phyloP scores from a whole-genome alignment of 2,113 vertebrate genomes.

The Euleptes europaea region DNA sequence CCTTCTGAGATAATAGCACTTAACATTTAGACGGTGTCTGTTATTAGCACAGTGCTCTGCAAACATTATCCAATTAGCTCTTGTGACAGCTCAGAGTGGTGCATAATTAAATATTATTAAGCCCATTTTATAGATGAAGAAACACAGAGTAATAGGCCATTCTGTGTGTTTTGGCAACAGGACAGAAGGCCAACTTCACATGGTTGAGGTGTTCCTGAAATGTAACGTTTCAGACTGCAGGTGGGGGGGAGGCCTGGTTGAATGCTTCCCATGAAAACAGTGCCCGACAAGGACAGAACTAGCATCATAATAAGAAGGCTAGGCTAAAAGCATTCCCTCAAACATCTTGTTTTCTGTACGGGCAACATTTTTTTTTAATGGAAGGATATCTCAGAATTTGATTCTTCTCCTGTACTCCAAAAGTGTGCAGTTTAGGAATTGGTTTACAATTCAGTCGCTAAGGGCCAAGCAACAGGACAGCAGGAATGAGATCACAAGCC shows the following conservation, averaged over 20 bases:
- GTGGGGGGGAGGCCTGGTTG: neutral
- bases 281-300: neutral
- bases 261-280: neutral
- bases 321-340: neutral
- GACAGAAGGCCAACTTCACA: neutral
- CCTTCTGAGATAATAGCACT: constrained; percentile 11
- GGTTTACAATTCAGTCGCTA: neutral
- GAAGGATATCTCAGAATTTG: neutral
- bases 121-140: constrained; percentile 46
- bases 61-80: constrained; percentile 51
- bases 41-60: constrained; percentile 32
- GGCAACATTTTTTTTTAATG: neutral
- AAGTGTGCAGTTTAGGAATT: neutral
- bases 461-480: no score
- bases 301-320: neutral
- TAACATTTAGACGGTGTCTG: constrained; percentile 26
- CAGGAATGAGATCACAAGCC: no score
- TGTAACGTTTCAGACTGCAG: no score
- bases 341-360: neutral
- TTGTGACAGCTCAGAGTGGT: constrained; percentile 11
- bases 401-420: neutral
- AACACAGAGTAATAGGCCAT: constrained; percentile 34
- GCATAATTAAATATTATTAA: constrained; percentile 55
- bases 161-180: constrained; percentile 31
- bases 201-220: no score